Evolutionary conservation across 2,888 invertebrate species (phyloP).

Genomic region (Nematopogon swammerdamellus): DNA sequence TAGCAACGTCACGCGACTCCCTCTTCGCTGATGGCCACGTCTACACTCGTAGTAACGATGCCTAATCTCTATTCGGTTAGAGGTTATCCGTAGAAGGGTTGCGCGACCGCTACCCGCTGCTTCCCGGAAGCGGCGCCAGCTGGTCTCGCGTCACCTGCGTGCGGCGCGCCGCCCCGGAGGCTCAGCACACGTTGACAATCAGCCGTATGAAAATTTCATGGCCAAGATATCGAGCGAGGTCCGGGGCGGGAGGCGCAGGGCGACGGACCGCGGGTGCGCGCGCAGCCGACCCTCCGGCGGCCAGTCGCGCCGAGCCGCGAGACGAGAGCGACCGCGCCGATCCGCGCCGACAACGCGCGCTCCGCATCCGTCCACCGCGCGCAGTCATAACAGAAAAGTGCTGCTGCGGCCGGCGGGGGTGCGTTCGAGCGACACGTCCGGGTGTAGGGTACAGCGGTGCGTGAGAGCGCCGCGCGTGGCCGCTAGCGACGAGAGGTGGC

Average conservation of each 20-base stretch:
- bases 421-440: slow-evolving; percentile 21
- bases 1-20: no score
- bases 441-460: background rate
- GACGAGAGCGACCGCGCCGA: background rate
- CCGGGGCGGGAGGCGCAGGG: slow-evolving; percentile 24
- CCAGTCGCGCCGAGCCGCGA: background rate
- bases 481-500: background rate
- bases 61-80: no score
- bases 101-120: slow-evolving; percentile 1
- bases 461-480: background rate
- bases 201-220: slow-evolving; percentile 51
- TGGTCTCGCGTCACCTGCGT: slow-evolving; percentile 33
- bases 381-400: slow-evolving; percentile 22
- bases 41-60: no score
- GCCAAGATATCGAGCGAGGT: slow-evolving; percentile 46
- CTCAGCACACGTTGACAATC: slow-evolving; percentile 39
- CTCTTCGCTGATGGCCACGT: no score
- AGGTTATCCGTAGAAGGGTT: no score
- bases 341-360: background rate
- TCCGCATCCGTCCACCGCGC: slow-evolving; percentile 16
- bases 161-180: slow-evolving; percentile 20
- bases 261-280: slow-evolving; percentile 4
- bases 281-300: background rate
- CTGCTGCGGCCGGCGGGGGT: slow-evolving; percentile 19
- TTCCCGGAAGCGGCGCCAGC: slow-evolving; percentile 7